Evolutionary conservation across 2,113 vertebrate genomes (phyloP), one percentile per base, ranked within the genome.

Genomic region (Delphinus delphis): DNA sequence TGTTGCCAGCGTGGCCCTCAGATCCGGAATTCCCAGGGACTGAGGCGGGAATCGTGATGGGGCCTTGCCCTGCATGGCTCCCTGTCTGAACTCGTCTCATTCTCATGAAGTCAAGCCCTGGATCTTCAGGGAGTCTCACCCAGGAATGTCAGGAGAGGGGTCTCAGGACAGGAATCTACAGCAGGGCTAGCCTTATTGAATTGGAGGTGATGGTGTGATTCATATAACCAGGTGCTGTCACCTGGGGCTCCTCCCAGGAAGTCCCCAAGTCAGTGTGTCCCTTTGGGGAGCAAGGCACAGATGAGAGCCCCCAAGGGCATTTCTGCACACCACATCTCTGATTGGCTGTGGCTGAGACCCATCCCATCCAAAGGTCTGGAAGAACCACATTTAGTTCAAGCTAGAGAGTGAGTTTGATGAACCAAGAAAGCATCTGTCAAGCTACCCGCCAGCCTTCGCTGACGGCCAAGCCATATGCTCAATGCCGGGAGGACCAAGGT

Each of bases 21-120:
- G 17, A 36, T 31, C 18, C 65, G 8, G 53, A 67, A 13, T n/a
- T 74, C 20, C 58, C 31, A 6, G 26, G 41, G 28, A 36, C 53
- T 3, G 60, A 70, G 23, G 62, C 1, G 2, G 23, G 65, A 77
- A 28, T 44, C 71, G 2, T 0, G 26, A 14, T 0, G 3, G 65
- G 65, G 8, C 5, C 0, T 23, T 26, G 5, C 31, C 50, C 10
- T 1, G 3, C 0, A 1, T 20, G 41, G 41, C n/a, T 71, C 14
- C 8, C 28, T n/a, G 6, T 62, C n/a, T 21, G 10, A 1, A 4
- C 2, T 53, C 41, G 2, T 23, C 17, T 36, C 13, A 3, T 53
- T 58, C 44, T 77, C 80, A 7, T 28, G 70, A 21, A 44, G 25
- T n/a, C 25, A 2, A 58, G 67, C 20, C 23, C 3, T 20, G 0